Evolutionary conservation across 2,113 vertebrate species (phyloP).

Genomic region (Scatophagus argus): DNA sequence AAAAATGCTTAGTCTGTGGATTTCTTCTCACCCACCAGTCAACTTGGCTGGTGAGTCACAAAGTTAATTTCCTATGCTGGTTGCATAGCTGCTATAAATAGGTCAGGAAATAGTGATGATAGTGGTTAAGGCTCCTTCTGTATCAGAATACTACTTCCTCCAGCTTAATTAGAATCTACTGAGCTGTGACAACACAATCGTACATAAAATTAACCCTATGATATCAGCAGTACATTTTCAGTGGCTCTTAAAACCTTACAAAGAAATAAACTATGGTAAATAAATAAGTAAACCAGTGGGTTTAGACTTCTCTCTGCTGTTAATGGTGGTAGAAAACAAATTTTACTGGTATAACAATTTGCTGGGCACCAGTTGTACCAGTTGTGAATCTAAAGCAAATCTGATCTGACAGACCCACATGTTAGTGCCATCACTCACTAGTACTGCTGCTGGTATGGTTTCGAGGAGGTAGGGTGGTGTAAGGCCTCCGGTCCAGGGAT

Average conservation of each 20-base stretch:
- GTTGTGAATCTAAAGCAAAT: neutral
- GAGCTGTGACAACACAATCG: neutral
- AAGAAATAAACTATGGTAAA: neutral
- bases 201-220: neutral
- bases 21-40: neutral
- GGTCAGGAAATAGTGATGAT: neutral
- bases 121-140: no score
- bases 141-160: neutral
- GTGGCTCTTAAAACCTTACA: no score
- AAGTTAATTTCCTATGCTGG: no score
- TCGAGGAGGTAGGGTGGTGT: conserved; percentile 81
- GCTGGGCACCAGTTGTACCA: neutral
- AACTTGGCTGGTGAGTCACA: neutral
- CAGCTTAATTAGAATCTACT: neutral
- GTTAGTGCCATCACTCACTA: conserved; percentile 67
- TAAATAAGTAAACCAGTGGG: neutral
- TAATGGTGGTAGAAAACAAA: neutral
- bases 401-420: neutral
- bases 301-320: neutral
- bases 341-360: neutral
- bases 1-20: no score
- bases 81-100: neutral
- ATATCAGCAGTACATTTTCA: no score
- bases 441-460: conserved; percentile 52
- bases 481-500: conserved; percentile 63